Conservation (phyloP, 2,888 invertebrate genomes). For the Steinernema carpocapsae region DNA sequence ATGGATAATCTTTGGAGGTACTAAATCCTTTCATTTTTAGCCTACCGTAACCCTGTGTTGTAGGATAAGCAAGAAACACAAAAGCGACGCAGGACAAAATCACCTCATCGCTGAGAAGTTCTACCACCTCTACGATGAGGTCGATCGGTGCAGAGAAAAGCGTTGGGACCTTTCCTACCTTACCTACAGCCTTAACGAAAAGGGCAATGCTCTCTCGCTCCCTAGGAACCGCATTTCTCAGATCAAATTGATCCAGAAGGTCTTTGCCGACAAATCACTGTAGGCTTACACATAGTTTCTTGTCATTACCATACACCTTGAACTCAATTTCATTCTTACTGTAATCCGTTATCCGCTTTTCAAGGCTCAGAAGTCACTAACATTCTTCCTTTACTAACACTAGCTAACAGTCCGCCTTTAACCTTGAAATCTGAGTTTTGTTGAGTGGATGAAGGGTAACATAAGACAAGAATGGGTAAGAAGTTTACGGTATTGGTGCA, state of each 20-base stretch:
- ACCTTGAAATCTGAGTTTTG: no score
- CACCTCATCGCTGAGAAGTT: constrained; percentile 22
- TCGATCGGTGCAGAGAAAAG: constrained; percentile 10
- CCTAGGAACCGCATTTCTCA: constrained; percentile 26
- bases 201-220: constrained; percentile 16
- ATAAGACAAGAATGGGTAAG: no score
- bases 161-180: constrained; percentile 32
- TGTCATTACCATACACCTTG: neutral
- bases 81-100: neutral
- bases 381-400: constrained; percentile 23
- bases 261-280: constrained; percentile 24
- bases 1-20: constrained; percentile 31
- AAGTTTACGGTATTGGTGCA: neutral
- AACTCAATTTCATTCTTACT: neutral
- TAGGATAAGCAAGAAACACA: neutral
- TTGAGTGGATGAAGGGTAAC: no score
- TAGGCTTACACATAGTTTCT: neutral
- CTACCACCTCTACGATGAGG: constrained; percentile 33
- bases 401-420: neutral
- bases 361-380: neutral
- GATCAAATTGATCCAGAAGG: constrained; percentile 32
- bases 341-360: neutral
- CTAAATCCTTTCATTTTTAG: neutral
- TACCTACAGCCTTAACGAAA: constrained; percentile 27
- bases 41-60: neutral